Percentiles rank a stretch among this genome's conserved stretches.
Evolutionary conservation across 1,140 invertebrate genomes (phyloP).

Genomic region (Drosophila gunungcola): DNA sequence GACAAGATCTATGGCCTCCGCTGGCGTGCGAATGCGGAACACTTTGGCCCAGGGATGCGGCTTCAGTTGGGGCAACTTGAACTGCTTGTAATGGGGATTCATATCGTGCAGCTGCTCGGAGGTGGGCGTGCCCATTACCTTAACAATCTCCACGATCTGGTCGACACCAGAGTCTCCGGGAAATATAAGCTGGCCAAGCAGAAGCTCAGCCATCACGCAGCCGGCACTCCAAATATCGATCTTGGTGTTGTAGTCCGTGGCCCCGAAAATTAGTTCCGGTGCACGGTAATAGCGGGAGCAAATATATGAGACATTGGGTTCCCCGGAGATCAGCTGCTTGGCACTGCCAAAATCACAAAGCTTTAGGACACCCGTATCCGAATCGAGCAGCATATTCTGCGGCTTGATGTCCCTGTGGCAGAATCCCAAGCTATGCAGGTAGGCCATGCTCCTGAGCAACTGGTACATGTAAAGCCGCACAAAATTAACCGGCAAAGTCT

Average conservation of each 20-base stretch:
- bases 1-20: constrained; percentile 69
- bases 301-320: constrained; percentile 99
- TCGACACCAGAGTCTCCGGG: constrained; percentile 99
- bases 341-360: constrained; percentile 99
- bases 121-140: constrained; percentile 99
- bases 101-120: constrained; percentile 99
- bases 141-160: constrained; percentile 99
- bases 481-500: constrained; percentile 99
- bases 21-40: constrained; percentile 61
- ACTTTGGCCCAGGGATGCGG: constrained; percentile 99
- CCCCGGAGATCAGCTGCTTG: constrained; percentile 97
- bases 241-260: constrained; percentile 99
- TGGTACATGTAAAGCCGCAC: constrained; percentile 99
- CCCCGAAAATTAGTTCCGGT: constrained; percentile 99
- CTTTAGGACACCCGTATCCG: constrained; percentile 98
- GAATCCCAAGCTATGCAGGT: constrained; percentile 98
- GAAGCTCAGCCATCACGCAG: constrained; percentile 98
- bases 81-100: constrained; percentile 99
- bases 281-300: constrained; percentile 99
- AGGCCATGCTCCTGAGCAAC: constrained; percentile 98
- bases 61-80: constrained; percentile 99
- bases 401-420: constrained; percentile 99
- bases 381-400: constrained; percentile 98
- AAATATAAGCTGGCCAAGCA: constrained; percentile 99
- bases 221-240: constrained; percentile 99